Evolutionary conservation across 2,888 invertebrate genomes (phyloP), one percentile per base, ranked within the genome.

Genomic region (Cataglyphis altisquamis): DNA sequence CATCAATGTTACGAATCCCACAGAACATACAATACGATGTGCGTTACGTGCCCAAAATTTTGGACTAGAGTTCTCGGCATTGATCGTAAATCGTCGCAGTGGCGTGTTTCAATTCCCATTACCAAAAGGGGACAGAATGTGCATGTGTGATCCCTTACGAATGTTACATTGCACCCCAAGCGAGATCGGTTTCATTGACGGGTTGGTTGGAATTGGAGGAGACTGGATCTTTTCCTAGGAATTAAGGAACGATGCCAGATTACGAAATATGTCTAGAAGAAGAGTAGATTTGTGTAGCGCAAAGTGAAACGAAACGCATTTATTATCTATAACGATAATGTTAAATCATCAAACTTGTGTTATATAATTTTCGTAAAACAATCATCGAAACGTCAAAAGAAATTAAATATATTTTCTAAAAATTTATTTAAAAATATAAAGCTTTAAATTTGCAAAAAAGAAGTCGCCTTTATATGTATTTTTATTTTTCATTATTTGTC

Each of bases 211-310:
- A 52, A 52, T 52, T 52, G 52, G n/a, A 70, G 64, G 60, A 57
- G 82, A 6, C 45, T 10, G 75, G 48, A 66, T 78, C 62, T 82
- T 52, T 62, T 57, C 12, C 63, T 63, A 72, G 72, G 25, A 64
- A 67, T 85, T 60, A 83, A 77, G 78, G 83, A 77, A 83, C 72
- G 55, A 41, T 75, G 70, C 63, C 86, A 82, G 81, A 85, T 88
- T 84, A 82, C 74, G 74, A 41, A 74, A 57, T 82, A 72, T 55
- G 63, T 39, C 64, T 77, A 21, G 48, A 68, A 41, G 64, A 63
- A 25, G 25, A 25, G 29, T 29, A 29, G 25, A 41, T 60, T 6
- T 21, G 0, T 60, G 4, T 78, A 12, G 60, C 18, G 41, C 41
- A 78, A 72, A 63, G 32, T 41, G 45, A 18, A 45, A 45, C 6